Base-by-base conservation (phyloP, 2,888 invertebrate species). In the Melinopterus prodromus region DNA sequence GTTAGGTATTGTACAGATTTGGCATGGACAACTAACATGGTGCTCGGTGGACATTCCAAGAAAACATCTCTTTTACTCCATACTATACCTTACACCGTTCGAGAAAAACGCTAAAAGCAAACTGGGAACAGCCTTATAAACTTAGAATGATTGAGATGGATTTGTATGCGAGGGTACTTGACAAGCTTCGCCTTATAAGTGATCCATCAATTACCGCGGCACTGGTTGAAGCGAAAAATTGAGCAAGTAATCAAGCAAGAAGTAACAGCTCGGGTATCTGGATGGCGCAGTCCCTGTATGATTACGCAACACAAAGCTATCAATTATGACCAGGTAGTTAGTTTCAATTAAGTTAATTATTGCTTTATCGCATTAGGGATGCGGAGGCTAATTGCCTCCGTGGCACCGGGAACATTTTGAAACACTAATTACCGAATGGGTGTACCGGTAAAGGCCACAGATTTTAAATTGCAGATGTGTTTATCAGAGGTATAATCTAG, bases 321-420 rank as follows among this genome's bases (percentile, higher is more conserved):
- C 53, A 53, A 72, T 74, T 74, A 74, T n/a, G 74, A 26, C n/a
- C 74, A 74, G 35, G 36, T 74, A 74, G 12, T 71, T 71, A 26
- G 12, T 71, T 71, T 71, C 35, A 71, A 71, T 71, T 71, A 16
- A 26, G 15, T 71, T 26, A 72, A 26, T 72, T 74, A 74, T 74
- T 74, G 74, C 74, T 36, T 37, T 71, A 15, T 74, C 53, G 53
- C 53, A 53, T 53, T 53, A 53, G 53, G 53, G 53, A 7, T 53
- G 53, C 5, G 53, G 12, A 53, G 12, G 9, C 53, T 53, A 53
- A 53, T 53, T 53, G 53, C 53, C 53, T 7, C 53, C 53, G 5
- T 12, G 12, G 26, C 26, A 2, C 26, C 26, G 26, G 26, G 53
- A 53, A 53, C 53, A 53, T 53, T 53, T 53, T 9, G 53, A 53